Conservation (phyloP, 1,140 invertebrate species). For the Pogonomyrmex californicus region DNA sequence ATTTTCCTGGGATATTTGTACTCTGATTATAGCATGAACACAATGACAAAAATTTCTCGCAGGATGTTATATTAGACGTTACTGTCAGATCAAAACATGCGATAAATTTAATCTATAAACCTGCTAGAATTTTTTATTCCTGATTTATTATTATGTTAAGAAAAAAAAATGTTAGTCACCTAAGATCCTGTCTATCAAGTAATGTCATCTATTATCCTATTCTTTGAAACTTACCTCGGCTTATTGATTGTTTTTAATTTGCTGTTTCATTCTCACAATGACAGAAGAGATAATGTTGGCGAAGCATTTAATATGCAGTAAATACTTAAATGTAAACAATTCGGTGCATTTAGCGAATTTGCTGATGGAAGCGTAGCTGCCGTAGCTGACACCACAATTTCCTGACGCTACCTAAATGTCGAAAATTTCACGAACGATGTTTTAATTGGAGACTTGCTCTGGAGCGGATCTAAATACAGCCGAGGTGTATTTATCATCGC, state of each 20-base stretch:
- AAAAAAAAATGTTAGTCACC: no score
- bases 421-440: constrained; percentile 76
- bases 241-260: background rate
- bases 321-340: constrained; percentile 74
- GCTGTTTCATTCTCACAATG: background rate
- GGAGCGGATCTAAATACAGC: constrained; percentile 67
- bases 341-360: constrained; percentile 68
- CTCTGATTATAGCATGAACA: background rate
- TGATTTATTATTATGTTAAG: background rate
- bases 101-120: background rate
- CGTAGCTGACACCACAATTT: constrained; percentile 70
- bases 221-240: no score
- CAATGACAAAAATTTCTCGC: background rate
- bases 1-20: background rate
- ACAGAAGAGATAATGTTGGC: constrained; percentile 1
- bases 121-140: background rate
- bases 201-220: no score
- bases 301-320: constrained; percentile 63
- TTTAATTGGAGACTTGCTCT: constrained; percentile 75
- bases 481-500: constrained; percentile 60
- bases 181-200: no score
- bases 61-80: background rate
- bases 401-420: constrained; percentile 72
- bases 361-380: constrained; percentile 31
- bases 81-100: background rate